Evolutionary conservation across 2,797 vertebrate species (phyloP), one percentile per base, ranked within the genome.

Genomic region (Mergus octosetaceus): DNA sequence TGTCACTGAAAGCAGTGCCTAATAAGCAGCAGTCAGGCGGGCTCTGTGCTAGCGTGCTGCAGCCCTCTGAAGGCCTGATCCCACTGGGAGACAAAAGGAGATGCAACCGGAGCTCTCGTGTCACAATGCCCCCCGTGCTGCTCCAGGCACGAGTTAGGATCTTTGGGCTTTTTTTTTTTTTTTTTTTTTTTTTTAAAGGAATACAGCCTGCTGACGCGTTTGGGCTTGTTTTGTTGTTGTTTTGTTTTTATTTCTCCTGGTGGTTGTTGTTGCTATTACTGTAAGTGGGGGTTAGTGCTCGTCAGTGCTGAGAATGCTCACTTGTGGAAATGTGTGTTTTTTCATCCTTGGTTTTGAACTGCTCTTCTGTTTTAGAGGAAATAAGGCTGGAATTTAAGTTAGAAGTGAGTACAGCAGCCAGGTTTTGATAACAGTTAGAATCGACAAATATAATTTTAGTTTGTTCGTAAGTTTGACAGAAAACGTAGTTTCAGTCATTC

Each of bases 311-410:
- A 95, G 87, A 58, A 73, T 2, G 18, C 49, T 87, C 41, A 9
- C 25, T 6, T 82, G 86, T 89, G 65, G 56, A 69, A 89, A 36
- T 57, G 15, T 28, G 61, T 85, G 43, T 36, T 11, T 19, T 5
- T 8, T 3, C 6, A 1, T 0, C 6, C 39, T 81, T 24, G 28
- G 28, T 69, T 96, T 94, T 72, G 77, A 90, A 68, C 60, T 83
- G 41, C 36, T 16, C 57, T 90, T 96, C 95, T 91, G 22, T 87
- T 97, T 95, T 66, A 57, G 47, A 87, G 74, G 57, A 96, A 94
- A 87, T 94, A 34, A 80, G 66, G 36, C 30, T 73, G 45, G 45
- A 68, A 73, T 95, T 91, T 93, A 94, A 87, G 88, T 87, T 78
- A 95, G 72, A 70, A 89, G 60, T 1, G 2, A 51, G 30, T 30